Evolutionary conservation across 2,113 vertebrate species (phyloP).

Genomic region (Carettochelys insculpta): DNA sequence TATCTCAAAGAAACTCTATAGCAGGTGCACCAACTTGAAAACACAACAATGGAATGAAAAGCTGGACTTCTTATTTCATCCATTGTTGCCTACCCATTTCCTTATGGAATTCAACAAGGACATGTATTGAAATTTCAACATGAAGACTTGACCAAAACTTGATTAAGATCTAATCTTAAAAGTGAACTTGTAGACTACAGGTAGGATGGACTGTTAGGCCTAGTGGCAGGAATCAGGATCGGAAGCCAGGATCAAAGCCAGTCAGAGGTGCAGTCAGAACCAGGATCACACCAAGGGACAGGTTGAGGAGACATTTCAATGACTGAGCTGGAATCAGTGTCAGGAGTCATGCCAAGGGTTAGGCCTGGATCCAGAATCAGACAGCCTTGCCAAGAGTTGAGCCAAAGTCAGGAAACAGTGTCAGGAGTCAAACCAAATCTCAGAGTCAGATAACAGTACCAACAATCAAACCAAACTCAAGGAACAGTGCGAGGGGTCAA

Average conservation of each 20-base stretch:
- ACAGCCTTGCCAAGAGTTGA: not conserved
- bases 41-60: not conserved
- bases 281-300: not conserved
- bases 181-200: no score
- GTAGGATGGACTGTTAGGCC: not conserved
- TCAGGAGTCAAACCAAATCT: not conserved
- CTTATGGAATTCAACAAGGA: not conserved
- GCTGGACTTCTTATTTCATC: not conserved
- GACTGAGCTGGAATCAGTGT: not conserved
- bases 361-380: not conserved
- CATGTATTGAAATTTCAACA: not conserved
- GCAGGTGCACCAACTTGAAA: not conserved
- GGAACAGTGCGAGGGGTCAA: not conserved
- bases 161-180: not conserved
- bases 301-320: not conserved
- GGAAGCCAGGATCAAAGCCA: not conserved
- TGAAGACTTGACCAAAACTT: not conserved
- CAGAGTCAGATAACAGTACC: not conserved
- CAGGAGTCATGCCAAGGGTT: not conserved
- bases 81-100: not conserved
- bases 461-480: not conserved
- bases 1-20: not conserved
- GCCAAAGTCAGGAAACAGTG: not conserved
- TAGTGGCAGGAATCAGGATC: not conserved
- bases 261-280: not conserved